Evolutionary conservation across 2,113 vertebrate species (phyloP).

Genomic region (Sander lucioperca): DNA sequence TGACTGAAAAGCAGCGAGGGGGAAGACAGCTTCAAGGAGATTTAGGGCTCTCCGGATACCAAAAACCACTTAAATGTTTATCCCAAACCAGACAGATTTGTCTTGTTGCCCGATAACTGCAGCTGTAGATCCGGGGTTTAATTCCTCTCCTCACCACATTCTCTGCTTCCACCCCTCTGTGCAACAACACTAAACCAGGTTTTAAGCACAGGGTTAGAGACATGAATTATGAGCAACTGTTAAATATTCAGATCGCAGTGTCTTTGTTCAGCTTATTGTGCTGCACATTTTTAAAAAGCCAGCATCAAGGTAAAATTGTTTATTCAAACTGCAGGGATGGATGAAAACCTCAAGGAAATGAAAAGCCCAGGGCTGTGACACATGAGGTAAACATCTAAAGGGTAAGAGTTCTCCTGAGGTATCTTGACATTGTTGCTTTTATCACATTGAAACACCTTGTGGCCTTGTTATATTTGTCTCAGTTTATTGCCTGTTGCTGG

Average conservation of each 20-base stretch:
- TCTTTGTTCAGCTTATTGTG: conserved; percentile 31
- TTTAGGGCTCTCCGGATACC: conserved; percentile 41
- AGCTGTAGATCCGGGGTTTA: conserved; percentile 22
- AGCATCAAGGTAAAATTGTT: conserved; percentile 27
- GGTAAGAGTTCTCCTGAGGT: conserved; percentile 26
- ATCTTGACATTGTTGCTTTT: conserved; percentile 39
- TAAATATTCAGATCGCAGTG: conserved; percentile 15
- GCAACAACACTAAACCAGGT: not conserved
- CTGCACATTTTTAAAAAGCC: not conserved
- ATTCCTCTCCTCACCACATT: conserved; percentile 20
- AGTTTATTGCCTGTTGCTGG: conserved; percentile 46
- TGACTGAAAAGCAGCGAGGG: not conserved
- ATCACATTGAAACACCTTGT: conserved; percentile 49
- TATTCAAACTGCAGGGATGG: conserved; percentile 24
- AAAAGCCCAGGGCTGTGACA: conserved; percentile 26
- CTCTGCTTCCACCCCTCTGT: not conserved
- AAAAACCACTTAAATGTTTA: conserved; percentile 42
- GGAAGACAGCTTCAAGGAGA: conserved; percentile 42
- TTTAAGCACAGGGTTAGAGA: conserved; percentile 16
- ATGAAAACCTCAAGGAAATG: conserved; percentile 12
- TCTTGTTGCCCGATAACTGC: conserved; percentile 46
- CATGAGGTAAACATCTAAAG: conserved; percentile 31
- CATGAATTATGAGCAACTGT: conserved; percentile 25
- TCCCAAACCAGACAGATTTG: conserved; percentile 55
- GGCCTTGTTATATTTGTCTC: conserved; percentile 41